phyloP scores from a whole-genome alignment of 1,140 invertebrate genomes.

The Ruditapes philippinarum region DNA sequence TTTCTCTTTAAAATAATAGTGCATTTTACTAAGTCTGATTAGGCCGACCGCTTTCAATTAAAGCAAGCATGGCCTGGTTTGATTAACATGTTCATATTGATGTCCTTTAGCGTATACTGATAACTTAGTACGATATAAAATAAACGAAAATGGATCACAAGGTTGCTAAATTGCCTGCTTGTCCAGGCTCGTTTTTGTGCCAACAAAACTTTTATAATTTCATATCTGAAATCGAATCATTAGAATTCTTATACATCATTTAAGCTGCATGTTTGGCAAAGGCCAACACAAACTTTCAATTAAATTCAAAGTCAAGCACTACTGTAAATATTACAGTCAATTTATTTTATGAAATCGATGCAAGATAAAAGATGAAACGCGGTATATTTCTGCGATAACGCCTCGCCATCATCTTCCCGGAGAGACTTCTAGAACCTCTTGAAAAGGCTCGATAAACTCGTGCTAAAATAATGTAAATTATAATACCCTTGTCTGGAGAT shows the following conservation, averaged over 20 bases:
- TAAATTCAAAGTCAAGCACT: slow-evolving; percentile 46
- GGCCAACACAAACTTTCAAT: slow-evolving; percentile 51
- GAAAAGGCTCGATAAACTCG: neutral
- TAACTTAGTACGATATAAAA: too few species aligned
- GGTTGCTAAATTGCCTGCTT: too few species aligned
- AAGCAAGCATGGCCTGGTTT: too few species aligned
- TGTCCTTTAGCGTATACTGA: too few species aligned
- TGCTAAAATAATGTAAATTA: slow-evolving; percentile 7
- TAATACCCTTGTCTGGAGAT: neutral
- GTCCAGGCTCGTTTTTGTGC: too few species aligned
- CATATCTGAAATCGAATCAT: neutral
- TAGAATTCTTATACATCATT: slow-evolving; percentile 9
- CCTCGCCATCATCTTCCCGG: slow-evolving; percentile 22
- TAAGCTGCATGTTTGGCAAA: slow-evolving; percentile 42
- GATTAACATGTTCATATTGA: too few species aligned
- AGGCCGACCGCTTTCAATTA: too few species aligned
- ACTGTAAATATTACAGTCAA: slow-evolving; percentile 46
- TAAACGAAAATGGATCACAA: too few species aligned
- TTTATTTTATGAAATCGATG: slow-evolving; percentile 52
- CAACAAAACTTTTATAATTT: too few species aligned
- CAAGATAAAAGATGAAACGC: slow-evolving; percentile 48
- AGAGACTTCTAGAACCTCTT: slow-evolving; percentile 8
- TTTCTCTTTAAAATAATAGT: too few species aligned
- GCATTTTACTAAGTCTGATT: too few species aligned
- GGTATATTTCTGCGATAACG: slow-evolving; percentile 27